Conservation (phyloP, 2,888 invertebrate species). For the Caenorhabditis macrosperma region DNA sequence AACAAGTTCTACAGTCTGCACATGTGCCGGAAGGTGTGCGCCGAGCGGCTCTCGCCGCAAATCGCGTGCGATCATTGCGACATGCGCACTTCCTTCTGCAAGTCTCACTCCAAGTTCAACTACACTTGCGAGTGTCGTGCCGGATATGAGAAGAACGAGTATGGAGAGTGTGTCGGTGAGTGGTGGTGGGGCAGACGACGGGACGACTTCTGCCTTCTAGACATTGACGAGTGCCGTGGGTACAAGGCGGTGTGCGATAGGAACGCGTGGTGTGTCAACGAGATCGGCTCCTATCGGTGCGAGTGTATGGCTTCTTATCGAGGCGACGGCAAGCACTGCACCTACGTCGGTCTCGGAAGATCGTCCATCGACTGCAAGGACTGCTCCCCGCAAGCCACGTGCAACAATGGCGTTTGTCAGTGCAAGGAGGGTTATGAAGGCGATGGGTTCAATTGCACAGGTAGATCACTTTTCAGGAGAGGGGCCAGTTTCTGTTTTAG, state of each 20-base stretch:
- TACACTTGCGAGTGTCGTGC: slow-evolving; percentile 76
- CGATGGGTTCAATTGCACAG: slow-evolving; percentile 77
- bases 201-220: slow-evolving; percentile 63
- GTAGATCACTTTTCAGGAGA: slow-evolving; percentile 29
- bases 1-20: slow-evolving; percentile 77
- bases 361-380: slow-evolving; percentile 72
- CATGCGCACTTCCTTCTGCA: slow-evolving; percentile 74
- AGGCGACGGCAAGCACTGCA: slow-evolving; percentile 74
- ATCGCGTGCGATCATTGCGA: slow-evolving; percentile 77
- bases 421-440: slow-evolving; percentile 75
- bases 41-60: slow-evolving; percentile 73
- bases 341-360: slow-evolving; percentile 74
- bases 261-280: slow-evolving; percentile 77
- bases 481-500: slow-evolving; percentile 40
- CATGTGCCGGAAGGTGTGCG: slow-evolving; percentile 77
- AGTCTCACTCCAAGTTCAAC: slow-evolving; percentile 75
- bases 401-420: slow-evolving; percentile 74
- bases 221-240: slow-evolving; percentile 76
- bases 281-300: slow-evolving; percentile 70
- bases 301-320: slow-evolving; percentile 77
- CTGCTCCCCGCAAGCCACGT: slow-evolving; percentile 71
- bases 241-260: slow-evolving; percentile 70
- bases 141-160: slow-evolving; percentile 71
- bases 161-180: slow-evolving; percentile 74
- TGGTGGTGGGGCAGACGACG: no score